Evolutionary conservation across 1,140 invertebrate species (phyloP), one percentile per base, ranked within the genome.

Genomic region (Melitaea cinxia): DNA sequence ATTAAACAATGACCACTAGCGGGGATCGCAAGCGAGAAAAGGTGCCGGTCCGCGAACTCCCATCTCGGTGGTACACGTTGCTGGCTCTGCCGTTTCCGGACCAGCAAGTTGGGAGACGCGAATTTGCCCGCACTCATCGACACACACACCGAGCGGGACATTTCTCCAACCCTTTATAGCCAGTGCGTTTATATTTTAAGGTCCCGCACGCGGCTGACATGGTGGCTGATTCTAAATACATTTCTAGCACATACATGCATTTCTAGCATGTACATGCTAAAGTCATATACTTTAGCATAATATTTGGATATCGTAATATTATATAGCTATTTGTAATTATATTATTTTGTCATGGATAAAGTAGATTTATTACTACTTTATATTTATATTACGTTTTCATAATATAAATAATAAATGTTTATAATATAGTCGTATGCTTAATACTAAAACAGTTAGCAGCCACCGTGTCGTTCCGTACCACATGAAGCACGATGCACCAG

Each of bases 41-140:
- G 60, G 82, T 87, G 54, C 75, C 83, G 56, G 82, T 81, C 33
- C 79, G 80, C 49, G 88, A 89, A 73, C 93, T 95, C 89, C 94
- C 95, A 21, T 95, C 95, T 64, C 92, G 96, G 77, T 97, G 95
- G 96, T 97, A 96, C 92, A 97, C 96, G 59, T 93, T 97, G 67
- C 93, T 97, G 88, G 96, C 96, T 64, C 93, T 97, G 76, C 96
- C 96, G 70, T 97, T 97, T 91, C 96, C 96, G 78, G 96, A 97
- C 92, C 96, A 97, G 92, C 96, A 96, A 86, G 94, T 97, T 76
- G 96, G 96, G 65, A 91, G 96, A 71, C 92, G 96, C 63, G 96
- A 97, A 89, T 95, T 96, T 83, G 94, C 94, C 61, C 93, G 96
- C 65, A 93, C 94, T 70, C 94, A 94, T 85, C 93, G 94, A 82